phyloP scores from a whole-genome alignment of 2,888 invertebrate genomes.

The Drosophila borealis region DNA sequence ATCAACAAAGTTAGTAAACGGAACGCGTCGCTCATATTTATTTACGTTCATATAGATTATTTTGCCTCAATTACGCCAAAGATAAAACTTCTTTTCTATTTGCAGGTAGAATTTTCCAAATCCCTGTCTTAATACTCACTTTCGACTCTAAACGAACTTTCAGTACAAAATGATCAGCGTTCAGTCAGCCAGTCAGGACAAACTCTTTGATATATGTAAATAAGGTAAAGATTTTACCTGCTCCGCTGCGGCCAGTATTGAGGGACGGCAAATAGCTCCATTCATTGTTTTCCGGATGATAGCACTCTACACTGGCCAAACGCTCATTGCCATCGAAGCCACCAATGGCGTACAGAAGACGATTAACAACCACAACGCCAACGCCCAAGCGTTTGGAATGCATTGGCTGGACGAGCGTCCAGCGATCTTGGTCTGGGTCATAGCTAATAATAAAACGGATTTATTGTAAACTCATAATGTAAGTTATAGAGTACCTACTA shows the following conservation, averaged over 20 bases:
- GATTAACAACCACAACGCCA: slow-evolving; percentile 92
- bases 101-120: no score
- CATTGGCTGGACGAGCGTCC: slow-evolving; percentile 89
- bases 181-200: no score
- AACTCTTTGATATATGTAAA: no score
- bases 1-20: no score
- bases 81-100: no score
- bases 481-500: slow-evolving; percentile 86
- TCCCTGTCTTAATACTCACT: no score
- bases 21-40: no score
- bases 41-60: no score
- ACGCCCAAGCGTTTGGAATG: slow-evolving; percentile 88
- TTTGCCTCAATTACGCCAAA: no score
- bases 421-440: slow-evolving; percentile 88
- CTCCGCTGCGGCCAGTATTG: slow-evolving; percentile 92
- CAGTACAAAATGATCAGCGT: no score
- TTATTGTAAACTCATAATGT: not conserved
- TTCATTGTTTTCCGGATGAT: slow-evolving; percentile 96
- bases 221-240: slow-evolving; percentile 86
- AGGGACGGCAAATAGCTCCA: slow-evolving; percentile 94
- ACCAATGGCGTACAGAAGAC: slow-evolving; percentile 92
- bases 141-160: no score
- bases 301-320: slow-evolving; percentile 93
- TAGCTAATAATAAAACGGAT: slow-evolving; percentile 86
- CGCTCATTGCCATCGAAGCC: slow-evolving; percentile 94